A percentile compares a stretch with the other conserved stretches of the same genome.
Evolutionary conservation across 1,140 invertebrate species (phyloP).

Genomic region (Paramacrobiotus metropolitanus): DNA sequence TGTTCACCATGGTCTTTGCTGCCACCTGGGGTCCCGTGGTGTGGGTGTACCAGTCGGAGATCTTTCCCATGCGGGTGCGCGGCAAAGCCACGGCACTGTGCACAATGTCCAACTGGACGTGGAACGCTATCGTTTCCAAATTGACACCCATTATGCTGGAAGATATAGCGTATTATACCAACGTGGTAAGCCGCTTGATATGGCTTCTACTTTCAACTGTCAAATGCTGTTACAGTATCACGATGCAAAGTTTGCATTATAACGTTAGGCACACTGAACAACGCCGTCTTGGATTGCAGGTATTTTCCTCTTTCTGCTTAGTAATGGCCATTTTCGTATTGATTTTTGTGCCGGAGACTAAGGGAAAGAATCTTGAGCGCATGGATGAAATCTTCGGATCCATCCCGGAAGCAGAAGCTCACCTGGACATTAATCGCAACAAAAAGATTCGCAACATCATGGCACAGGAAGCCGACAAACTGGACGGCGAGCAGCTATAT

Average conservation of each 20-base stretch:
- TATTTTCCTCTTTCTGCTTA: constrained; percentile 47
- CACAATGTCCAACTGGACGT: constrained; percentile 34
- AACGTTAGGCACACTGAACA: too few species aligned
- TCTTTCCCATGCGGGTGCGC: constrained; percentile 37
- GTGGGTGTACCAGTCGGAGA: constrained; percentile 39
- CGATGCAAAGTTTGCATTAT: too few species aligned
- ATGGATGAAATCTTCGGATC: constrained; percentile 35
- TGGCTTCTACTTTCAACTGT: too few species aligned
- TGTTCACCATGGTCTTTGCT: constrained; percentile 15
- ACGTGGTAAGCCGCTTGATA: background rate
- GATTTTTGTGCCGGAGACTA: constrained; percentile 64
- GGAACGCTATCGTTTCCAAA: constrained; percentile 31
- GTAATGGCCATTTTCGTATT: constrained; percentile 50
- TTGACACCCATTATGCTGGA: constrained; percentile 21
- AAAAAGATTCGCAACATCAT: too few species aligned
- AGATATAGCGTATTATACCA: background rate
- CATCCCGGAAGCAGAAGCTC: too few species aligned
- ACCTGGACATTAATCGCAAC: too few species aligned
- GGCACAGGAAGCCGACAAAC: too few species aligned
- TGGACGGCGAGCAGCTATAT: too few species aligned
- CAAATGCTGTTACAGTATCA: constrained; percentile 34
- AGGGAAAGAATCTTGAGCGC: constrained; percentile 63
- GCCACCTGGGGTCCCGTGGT: constrained; percentile 35
- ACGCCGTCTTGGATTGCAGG: constrained; percentile 21
- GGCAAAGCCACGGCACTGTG: constrained; percentile 31